These are phyloP conservation scores for Dryocosmus kuriphilus DNA, from an alignment of 2,888 invertebrate genomes.

Conservation along the genomic window DNA sequence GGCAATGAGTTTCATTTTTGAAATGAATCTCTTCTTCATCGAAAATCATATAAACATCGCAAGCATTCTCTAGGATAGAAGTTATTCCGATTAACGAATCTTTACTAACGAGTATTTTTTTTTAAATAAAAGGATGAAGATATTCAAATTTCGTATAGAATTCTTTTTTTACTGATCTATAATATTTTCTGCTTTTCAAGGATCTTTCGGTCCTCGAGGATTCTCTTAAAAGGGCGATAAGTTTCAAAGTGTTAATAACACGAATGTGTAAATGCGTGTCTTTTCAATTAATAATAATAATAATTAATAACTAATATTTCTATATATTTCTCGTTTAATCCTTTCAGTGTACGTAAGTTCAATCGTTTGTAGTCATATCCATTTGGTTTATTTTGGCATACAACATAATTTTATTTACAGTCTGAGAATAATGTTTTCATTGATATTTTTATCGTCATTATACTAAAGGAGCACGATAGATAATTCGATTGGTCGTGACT, in stretches of 20 bases:
- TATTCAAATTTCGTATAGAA: conserved; percentile 1
- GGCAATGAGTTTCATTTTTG: background rate
- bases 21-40: conserved; percentile 23
- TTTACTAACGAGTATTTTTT: too few species aligned
- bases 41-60: background rate
- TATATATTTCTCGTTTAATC: conserved; percentile 38
- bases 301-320: conserved; percentile 34
- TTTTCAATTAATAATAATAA: conserved; percentile 30
- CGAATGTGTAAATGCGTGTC: conserved; percentile 30
- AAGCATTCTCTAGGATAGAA: conserved; percentile 3
- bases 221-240: conserved; percentile 31
- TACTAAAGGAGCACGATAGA: conserved; percentile 67
- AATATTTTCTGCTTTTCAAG: conserved; percentile 6
- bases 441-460: conserved; percentile 63
- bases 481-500: conserved; percentile 54
- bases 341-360: conserved; percentile 27
- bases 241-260: conserved; percentile 32
- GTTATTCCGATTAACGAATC: conserved; percentile 5
- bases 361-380: conserved; percentile 39
- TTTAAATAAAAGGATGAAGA: conserved; percentile 1
- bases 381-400: conserved; percentile 76
- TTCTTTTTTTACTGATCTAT: background rate
- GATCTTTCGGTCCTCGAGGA: conserved; percentile 16
- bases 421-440: conserved; percentile 68
- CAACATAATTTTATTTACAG: conserved; percentile 77